phyloP scores from a whole-genome alignment of 2,113 vertebrate genomes.

The Spilogale gracilis region DNA sequence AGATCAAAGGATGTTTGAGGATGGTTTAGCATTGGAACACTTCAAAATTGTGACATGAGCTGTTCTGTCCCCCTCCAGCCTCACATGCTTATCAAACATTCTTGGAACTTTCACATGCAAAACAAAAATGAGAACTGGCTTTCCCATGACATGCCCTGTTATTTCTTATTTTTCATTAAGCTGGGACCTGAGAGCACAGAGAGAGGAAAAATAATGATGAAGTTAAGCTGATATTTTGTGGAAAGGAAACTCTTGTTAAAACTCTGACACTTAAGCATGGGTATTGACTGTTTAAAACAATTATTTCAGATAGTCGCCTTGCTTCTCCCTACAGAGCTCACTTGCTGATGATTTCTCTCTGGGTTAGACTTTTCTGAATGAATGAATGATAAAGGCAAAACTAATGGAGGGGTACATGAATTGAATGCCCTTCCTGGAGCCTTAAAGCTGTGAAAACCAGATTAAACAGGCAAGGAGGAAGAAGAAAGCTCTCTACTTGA shows the following conservation, averaged over 20 bases:
- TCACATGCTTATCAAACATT: not conserved
- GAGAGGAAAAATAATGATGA: not conserved
- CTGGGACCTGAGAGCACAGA: not conserved
- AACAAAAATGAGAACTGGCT: conserved; percentile 3
- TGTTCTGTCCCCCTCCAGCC: not conserved
- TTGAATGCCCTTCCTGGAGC: not conserved
- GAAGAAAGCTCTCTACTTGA: conserved; percentile 50
- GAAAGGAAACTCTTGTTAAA: not conserved
- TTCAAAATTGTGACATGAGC: conserved; percentile 43
- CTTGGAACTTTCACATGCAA: conserved; percentile 67
- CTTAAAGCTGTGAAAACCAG: not conserved
- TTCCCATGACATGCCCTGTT: not conserved
- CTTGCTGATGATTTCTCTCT: not conserved
- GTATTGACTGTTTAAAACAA: not conserved
- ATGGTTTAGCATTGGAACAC: conserved; percentile 9
- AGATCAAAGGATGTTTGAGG: conserved; percentile 71
- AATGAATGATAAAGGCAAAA: conserved; percentile 25
- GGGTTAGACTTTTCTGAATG: conserved; percentile 33
- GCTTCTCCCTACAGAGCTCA: not conserved
- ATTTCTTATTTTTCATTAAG: conserved; percentile 43
- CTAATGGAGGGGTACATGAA: not conserved
- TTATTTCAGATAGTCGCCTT: not conserved
- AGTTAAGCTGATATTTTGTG: not conserved
- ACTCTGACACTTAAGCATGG: not conserved
- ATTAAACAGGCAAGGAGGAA: not conserved